Evolutionary conservation across 2,888 invertebrate species (phyloP).

Genomic region (Eristalinus aeneus): DNA sequence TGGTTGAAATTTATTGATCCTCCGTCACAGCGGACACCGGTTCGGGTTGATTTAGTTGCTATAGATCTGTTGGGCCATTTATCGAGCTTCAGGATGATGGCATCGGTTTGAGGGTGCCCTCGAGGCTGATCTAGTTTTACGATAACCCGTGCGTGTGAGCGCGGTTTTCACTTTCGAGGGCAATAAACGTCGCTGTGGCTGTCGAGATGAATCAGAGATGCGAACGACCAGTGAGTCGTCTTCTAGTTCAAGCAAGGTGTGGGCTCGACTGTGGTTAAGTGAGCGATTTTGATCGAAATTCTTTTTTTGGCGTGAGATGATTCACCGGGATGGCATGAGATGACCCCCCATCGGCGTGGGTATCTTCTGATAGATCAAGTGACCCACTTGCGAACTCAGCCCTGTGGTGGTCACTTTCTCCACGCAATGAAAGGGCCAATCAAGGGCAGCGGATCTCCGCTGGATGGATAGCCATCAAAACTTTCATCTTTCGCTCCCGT

Average conservation of each 20-base stretch:
- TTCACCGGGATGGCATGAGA: neutral
- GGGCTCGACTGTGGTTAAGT: constrained; percentile 16
- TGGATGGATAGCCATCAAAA: neutral
- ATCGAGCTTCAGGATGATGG: constrained; percentile 47
- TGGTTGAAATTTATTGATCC: constrained; percentile 47
- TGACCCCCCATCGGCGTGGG: neutral
- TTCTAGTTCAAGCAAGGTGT: constrained; percentile 60
- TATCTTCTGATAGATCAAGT: constrained; percentile 16
- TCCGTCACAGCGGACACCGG: neutral
- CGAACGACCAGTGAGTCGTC: constrained; percentile 19
- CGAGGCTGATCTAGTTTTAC: constrained; percentile 29
- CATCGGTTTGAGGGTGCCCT: constrained; percentile 18
- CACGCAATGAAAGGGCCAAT: neutral
- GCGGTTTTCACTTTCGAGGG: constrained; percentile 31
- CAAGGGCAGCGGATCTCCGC: neutral
- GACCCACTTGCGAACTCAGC: neutral
- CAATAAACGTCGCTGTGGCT: neutral
- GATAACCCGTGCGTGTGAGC: constrained; percentile 39
- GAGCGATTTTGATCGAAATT: constrained; percentile 29
- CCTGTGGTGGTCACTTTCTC: neutral
- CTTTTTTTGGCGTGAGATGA: constrained; percentile 16
- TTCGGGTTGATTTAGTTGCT: neutral
- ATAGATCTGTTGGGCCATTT: constrained; percentile 50
- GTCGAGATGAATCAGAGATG: constrained; percentile 40
- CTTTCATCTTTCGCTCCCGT: neutral